Base-by-base conservation (phyloP, 2,888 invertebrate species). In the Tenthredo scrophulariae region DNA sequence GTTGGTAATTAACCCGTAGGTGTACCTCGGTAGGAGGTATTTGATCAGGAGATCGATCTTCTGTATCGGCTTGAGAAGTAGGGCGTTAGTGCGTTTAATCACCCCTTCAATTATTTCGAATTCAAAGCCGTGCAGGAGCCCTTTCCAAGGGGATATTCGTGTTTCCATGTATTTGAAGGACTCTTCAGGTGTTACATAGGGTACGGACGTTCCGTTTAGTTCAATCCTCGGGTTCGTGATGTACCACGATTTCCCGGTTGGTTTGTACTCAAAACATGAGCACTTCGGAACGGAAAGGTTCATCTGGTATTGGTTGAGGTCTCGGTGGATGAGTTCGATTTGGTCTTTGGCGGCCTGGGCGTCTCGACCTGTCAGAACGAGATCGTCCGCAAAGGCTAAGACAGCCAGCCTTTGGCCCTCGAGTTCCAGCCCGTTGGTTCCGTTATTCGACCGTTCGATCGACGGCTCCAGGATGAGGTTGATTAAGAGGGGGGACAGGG, bases 311-410 rank as follows among this genome's bases (percentile, higher is more conserved):
- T 1, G 0, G 0, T 0, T 13, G 1, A 75, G 74, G 46, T 75
- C 43, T 4, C 5, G n/a, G 10, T 13, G 43, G 13, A 75, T 15
- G 0, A 26, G 46, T 46, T 46, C 43, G 46, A 75, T 5, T 13
- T 89, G 88, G 0, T 22, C 0, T 2, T 84, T 62, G 0, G 87
- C 86, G 9, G 80, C 84, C 0, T 2, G 2, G 0, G 0, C 1
- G 10, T 84, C 29, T 0, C 26, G 46, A 0, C 33, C 87, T 0
- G 88, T 0, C 0, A 87, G 10, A 0, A 91, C 90, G 79, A 90
- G 87, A 50, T 88, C 84, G 50, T 90, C 91, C 43, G 89, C 89
- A 9, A 79, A 79, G 13, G 79, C 79, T 0, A 79, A 22, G n/a
- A 58, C 58, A 4, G 54, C 26, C 15, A 79, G n/a, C 0, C 10